A percentile compares a stretch with the other conserved stretches of the same genome.
phyloP scores from a whole-genome alignment of 92 coral and sea anemone species.

The Virgularia gustaviana region DNA sequence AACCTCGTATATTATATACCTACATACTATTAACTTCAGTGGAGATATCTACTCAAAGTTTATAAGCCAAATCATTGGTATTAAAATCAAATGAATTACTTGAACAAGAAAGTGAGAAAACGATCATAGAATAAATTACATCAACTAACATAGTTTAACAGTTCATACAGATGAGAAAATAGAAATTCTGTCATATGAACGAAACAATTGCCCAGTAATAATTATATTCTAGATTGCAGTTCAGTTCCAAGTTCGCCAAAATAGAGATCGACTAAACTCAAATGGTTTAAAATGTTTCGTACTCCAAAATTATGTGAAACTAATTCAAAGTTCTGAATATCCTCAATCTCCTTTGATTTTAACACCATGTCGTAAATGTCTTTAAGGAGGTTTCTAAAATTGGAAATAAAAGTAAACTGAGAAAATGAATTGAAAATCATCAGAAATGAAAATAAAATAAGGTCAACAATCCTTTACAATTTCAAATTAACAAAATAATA shows the following conservation, averaged over 20 bases:
- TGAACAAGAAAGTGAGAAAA: too few relatives aligned
- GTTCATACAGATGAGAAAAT: background rate
- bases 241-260: slow-evolving; percentile 38
- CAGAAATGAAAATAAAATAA: background rate
- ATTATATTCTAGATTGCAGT: slow-evolving; percentile 21
- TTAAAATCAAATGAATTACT: too few relatives aligned
- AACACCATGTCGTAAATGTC: slow-evolving; percentile 40
- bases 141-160: too few relatives aligned
- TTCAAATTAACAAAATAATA: too few relatives aligned
- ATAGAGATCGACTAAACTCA: slow-evolving; percentile 32
- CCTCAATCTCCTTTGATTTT: slow-evolving; percentile 36
- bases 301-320: slow-evolving; percentile 37
- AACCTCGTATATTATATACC: too few relatives aligned
- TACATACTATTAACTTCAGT: too few relatives aligned
- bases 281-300: slow-evolving; percentile 32
- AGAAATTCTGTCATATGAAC: background rate
- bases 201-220: too few relatives aligned
- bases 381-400: slow-evolving; percentile 26
- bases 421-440: too few relatives aligned
- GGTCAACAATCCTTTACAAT: background rate
- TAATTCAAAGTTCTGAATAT: slow-evolving; percentile 36
- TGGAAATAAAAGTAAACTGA: background rate
- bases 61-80: too few relatives aligned
- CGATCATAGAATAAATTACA: too few relatives aligned
- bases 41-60: too few relatives aligned